Percentiles rank a stretch among this genome's conserved stretches.
Conservation (phyloP, 2,888 invertebrate genomes). For the Heteromyza rotundicornis region DNA sequence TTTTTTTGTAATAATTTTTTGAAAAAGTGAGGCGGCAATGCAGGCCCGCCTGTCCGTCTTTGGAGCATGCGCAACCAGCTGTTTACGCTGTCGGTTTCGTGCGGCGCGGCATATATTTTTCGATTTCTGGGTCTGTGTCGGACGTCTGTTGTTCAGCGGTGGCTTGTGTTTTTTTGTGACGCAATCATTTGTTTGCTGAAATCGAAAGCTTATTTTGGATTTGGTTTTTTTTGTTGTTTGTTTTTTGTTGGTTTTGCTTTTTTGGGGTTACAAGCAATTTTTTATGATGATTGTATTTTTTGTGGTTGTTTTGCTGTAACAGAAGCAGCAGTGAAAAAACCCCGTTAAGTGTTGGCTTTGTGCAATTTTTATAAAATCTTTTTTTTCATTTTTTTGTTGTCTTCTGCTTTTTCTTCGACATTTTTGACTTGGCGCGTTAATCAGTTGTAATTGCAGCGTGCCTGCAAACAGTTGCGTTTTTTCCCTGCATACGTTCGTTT, state of each 20-base stretch:
- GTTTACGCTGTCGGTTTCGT: constrained; percentile 32
- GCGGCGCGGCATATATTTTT: background rate
- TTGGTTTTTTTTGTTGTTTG: constrained; percentile 4
- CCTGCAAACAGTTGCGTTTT: constrained; percentile 5
- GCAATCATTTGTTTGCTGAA: constrained; percentile 41
- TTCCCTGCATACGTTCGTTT: no score
- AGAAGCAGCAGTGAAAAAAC: constrained; percentile 16
- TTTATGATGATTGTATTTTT: no score
- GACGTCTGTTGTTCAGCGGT: constrained; percentile 21
- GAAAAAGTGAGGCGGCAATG: no score
- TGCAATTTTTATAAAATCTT: constrained; percentile 17
- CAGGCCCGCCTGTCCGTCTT: no score
- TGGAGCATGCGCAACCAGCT: constrained; percentile 43
- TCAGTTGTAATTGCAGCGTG: constrained; percentile 20
- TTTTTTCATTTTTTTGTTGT: constrained; percentile 2
- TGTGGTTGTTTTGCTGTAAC: no score
- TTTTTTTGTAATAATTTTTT: no score
- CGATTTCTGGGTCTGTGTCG: constrained; percentile 48
- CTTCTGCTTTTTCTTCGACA: background rate
- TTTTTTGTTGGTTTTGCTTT: constrained; percentile 3
- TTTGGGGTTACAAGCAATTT: constrained; percentile 10
- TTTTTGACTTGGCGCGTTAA: background rate
- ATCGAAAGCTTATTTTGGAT: constrained; percentile 31
- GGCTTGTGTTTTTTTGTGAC: constrained; percentile 36
- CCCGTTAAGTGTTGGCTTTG: constrained; percentile 30